Evolutionary conservation across 2,113 vertebrate species (phyloP).

Genomic region (Coryphaenoides rupestris): DNA sequence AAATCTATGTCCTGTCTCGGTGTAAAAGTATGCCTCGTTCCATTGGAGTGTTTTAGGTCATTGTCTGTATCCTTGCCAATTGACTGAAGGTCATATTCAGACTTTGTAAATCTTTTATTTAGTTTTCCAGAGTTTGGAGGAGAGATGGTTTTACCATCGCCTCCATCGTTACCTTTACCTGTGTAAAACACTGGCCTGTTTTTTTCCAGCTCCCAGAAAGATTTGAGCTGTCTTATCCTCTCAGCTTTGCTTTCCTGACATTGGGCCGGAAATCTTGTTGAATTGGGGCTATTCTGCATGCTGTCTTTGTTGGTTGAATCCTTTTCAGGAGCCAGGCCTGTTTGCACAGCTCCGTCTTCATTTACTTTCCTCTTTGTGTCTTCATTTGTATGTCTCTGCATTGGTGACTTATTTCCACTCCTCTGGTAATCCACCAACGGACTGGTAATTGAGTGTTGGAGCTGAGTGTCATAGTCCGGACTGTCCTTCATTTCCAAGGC

Average conservation of each 20-base stretch:
- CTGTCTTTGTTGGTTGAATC: slow-evolving; percentile 26
- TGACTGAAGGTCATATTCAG: slow-evolving; percentile 60
- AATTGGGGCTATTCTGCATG: slow-evolving; percentile 14
- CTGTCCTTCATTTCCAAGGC: slow-evolving; percentile 14
- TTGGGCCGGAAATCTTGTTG: slow-evolving; percentile 13
- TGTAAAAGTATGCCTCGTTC: slow-evolving; percentile 64
- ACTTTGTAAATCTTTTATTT: slow-evolving; percentile 61
- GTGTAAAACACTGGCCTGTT: slow-evolving; percentile 36
- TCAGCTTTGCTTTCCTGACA: slow-evolving; percentile 53
- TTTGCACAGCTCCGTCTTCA: slow-evolving; percentile 26
- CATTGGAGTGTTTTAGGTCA: slow-evolving; percentile 40
- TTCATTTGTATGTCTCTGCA: slow-evolving; percentile 20
- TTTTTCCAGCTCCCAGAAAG: slow-evolving; percentile 85
- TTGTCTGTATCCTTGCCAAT: slow-evolving; percentile 40
- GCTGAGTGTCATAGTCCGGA: slow-evolving; percentile 26
- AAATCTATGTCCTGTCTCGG: slow-evolving; percentile 71
- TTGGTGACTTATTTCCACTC: slow-evolving; percentile 22
- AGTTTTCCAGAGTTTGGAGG: slow-evolving; percentile 34
- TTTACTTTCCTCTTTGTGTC: slow-evolving; percentile 13
- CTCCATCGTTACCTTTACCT: slow-evolving; percentile 36
- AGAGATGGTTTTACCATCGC: slow-evolving; percentile 27
- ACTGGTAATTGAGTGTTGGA: slow-evolving; percentile 5
- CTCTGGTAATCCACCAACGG: slow-evolving; percentile 13
- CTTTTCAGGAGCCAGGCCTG: slow-evolving; percentile 17
- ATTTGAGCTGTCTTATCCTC: slow-evolving; percentile 81